Base-by-base conservation (phyloP, 2,113 vertebrate genomes). In the Phalacrocorax aristotelis region DNA sequence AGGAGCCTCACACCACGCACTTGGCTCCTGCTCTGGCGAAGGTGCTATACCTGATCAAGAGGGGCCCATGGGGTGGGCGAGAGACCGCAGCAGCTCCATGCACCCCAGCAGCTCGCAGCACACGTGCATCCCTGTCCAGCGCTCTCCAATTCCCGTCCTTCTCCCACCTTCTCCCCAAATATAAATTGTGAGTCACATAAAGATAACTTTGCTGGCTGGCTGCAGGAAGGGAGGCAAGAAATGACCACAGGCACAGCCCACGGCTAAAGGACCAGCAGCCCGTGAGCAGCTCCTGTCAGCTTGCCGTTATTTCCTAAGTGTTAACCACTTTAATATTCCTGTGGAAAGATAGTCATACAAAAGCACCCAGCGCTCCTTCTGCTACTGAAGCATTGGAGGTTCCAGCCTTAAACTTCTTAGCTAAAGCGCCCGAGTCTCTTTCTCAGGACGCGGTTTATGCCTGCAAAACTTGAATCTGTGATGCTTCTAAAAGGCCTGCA, bases 281-380 rank as follows among this genome's bases (percentile, higher is more conserved):
- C 54, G 10, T 0, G 0, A 36, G 38, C 36, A 72, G 15, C 29
- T 79, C 8, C 42, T 29, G n/a, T 6, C 49, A 40, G 17, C 18
- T 8, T 54, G 13, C 49, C 0, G 0, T 32, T 0, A 12, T 58
- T 32, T 83, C 57, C 30, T 14, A 77, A 57, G 26, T 18, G 11
- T 91, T 75, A 52, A 71, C 36, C 26, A 29, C 51, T 61, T 66
- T 0, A 21, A 18, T 48, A 42, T 17, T 60, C 38, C 60, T 38
- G 17, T 15, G 23, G 25, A 46, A 61, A 58, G 34, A 15, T 9
- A n/a, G 11, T 30, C 16, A 44, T 1, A 51, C 15, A 71, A 12
- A 66, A 66, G 38, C 27, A 77, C 27, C 25, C 25, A 38, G 26
- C 5, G 3, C 18, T 21, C 44, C 26, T 15, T 29, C 65, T 78